Conservation (phyloP, 2,888 invertebrate species). For the Halictus ligatus region DNA sequence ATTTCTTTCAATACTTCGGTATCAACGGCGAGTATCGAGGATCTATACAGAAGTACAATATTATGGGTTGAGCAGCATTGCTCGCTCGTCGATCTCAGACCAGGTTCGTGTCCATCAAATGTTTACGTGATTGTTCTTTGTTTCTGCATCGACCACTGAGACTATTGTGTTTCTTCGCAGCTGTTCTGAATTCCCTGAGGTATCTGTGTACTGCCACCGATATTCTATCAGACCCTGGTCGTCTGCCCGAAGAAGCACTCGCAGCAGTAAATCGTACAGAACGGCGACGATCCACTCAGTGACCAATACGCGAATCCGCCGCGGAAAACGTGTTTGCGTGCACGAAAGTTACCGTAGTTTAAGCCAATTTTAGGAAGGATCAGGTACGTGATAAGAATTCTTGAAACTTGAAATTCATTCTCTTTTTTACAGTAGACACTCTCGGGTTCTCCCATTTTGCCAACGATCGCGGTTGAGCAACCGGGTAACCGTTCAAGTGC, state of each 20-base stretch:
- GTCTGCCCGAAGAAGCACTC: constrained; percentile 95
- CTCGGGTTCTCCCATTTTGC: constrained; percentile 18
- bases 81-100: constrained; percentile 96
- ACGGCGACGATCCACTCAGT: constrained; percentile 77
- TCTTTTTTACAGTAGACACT: constrained; percentile 42
- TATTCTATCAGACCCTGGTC: constrained; percentile 94
- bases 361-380: constrained; percentile 54
- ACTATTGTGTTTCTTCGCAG: constrained; percentile 85
- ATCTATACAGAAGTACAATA: constrained; percentile 95
- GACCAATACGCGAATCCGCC: constrained; percentile 65
- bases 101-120: constrained; percentile 87
- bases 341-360: constrained; percentile 70
- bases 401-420: constrained; percentile 26
- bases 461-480: constrained; percentile 23
- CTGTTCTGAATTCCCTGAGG: constrained; percentile 95
- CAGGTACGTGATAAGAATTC: constrained; percentile 49
- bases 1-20: constrained; percentile 96
- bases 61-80: constrained; percentile 99
- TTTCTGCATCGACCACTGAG: constrained; percentile 9
- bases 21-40: constrained; percentile 95
- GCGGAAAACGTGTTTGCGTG: constrained; percentile 55
- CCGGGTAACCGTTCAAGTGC: constrained; percentile 54
- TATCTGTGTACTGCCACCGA: constrained; percentile 96
- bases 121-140: not conserved
- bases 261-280: constrained; percentile 87